These are phyloP conservation scores for Maconellicoccus hirsutus DNA, from an alignment of 1,140 invertebrate species.

Conservation along the genomic window DNA sequence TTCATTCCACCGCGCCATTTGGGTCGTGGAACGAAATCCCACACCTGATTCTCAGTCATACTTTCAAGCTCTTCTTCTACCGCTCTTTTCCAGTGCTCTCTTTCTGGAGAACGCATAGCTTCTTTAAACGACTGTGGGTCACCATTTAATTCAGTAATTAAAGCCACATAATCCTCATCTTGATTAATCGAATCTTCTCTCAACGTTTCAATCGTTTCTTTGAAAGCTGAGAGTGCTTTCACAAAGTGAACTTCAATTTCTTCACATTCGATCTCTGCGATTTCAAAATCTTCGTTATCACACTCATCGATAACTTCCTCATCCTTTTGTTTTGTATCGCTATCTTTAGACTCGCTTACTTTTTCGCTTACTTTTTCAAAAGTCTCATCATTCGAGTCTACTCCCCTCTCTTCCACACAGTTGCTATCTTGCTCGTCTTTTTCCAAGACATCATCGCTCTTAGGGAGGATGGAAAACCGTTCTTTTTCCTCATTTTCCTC, in stretches of 20 bases:
- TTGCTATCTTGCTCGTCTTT: too few relatives aligned
- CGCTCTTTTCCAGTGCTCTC: neutral
- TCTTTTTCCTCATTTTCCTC: neutral
- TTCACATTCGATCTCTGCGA: too few relatives aligned
- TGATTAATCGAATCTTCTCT: neutral
- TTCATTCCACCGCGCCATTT: neutral
- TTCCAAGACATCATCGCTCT: too few relatives aligned
- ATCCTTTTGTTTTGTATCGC: too few relatives aligned
- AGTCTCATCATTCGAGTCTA: too few relatives aligned
- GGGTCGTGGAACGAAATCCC: neutral
- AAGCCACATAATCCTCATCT: neutral
- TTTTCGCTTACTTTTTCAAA: too few relatives aligned
- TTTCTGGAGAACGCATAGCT: neutral
- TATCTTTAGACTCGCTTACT: too few relatives aligned
- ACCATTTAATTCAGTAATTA: neutral
- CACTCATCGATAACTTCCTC: too few relatives aligned
- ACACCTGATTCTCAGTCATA: neutral
- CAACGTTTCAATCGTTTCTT: neutral
- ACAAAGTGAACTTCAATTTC: neutral
- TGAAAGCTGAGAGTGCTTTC: neutral
- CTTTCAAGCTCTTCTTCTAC: neutral
- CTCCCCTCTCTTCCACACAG: too few relatives aligned
- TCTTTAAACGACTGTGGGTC: neutral
- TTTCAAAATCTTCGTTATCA: neutral
- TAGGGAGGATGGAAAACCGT: too few relatives aligned